phyloP scores from a whole-genome alignment of 2,797 vertebrate species.

The Tenualosa ilisha region DNA sequence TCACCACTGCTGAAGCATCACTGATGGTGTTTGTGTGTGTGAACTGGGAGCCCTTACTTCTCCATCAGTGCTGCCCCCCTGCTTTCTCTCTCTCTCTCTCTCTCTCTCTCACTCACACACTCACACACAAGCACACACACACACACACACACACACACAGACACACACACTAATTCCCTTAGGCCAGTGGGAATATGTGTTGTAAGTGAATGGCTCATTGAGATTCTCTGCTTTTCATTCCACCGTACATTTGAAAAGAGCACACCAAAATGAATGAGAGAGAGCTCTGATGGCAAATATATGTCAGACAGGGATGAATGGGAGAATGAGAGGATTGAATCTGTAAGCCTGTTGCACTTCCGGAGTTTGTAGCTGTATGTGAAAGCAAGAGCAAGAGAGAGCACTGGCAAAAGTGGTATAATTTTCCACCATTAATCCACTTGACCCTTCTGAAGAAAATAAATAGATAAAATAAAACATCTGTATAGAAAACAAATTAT shows the following conservation, averaged over 20 bases:
- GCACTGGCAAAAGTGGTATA: neutral
- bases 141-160: neutral
- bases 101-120: neutral
- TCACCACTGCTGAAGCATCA: neutral
- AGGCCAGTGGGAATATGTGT: constrained; percentile 19
- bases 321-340: neutral
- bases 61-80: neutral
- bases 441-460: neutral
- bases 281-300: neutral
- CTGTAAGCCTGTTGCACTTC: neutral
- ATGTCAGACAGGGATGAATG: constrained; percentile 10
- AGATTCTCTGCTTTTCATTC: constrained; percentile 31
- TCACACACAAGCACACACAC: constrained; percentile 9
- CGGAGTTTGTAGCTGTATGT: neutral
- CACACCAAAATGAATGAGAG: neutral
- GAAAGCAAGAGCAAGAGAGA: neutral
- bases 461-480: neutral
- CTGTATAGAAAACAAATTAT: neutral
- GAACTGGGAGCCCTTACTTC: constrained; percentile 17
- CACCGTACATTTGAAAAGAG: neutral
- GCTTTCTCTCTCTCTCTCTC: neutral
- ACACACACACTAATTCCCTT: constrained; percentile 19
- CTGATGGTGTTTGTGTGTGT: neutral
- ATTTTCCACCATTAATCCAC: neutral
- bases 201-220: constrained; percentile 26